Evolutionary conservation across 1,140 invertebrate species (phyloP).

Genomic region (Drosophila baimaii): DNA sequence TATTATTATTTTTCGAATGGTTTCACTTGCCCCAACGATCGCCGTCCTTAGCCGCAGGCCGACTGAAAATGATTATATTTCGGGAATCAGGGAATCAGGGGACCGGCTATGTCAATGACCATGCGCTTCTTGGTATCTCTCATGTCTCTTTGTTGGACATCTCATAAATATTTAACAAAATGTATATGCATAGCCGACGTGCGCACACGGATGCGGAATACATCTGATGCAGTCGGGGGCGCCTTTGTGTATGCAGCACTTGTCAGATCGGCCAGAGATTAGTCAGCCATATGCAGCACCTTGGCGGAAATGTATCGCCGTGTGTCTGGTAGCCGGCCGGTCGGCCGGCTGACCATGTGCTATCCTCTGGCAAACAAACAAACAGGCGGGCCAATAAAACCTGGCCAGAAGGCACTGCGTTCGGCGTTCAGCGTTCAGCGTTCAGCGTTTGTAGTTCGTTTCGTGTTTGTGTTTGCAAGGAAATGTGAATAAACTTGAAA

Average conservation of each 20-base stretch:
- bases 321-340: slow-evolving; percentile 20
- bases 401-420: slow-evolving; percentile 20
- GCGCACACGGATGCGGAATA: slow-evolving; percentile 21
- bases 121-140: slow-evolving; percentile 4
- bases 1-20: slow-evolving; percentile 1
- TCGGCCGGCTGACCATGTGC: slow-evolving; percentile 48
- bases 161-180: slow-evolving; percentile 43
- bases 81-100: neutral
- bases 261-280: neutral
- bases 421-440: slow-evolving; percentile 9
- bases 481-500: slow-evolving; percentile 72
- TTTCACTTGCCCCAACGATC: slow-evolving; percentile 23
- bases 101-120: slow-evolving; percentile 35
- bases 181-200: neutral
- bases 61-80: slow-evolving; percentile 8
- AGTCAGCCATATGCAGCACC: slow-evolving; percentile 14
- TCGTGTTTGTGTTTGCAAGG: slow-evolving; percentile 48
- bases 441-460: slow-evolving; percentile 17
- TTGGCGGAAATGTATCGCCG: slow-evolving; percentile 16
- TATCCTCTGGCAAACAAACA: slow-evolving; percentile 52
- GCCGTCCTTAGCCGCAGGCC: slow-evolving; percentile 12
- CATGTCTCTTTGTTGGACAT: slow-evolving; percentile 8
- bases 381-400: slow-evolving; percentile 33
- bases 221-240: slow-evolving; percentile 16
- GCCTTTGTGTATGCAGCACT: slow-evolving; percentile 45